A percentile compares a stretch with the other conserved stretches of the same genome.
Conservation (phyloP, 2,888 invertebrate species). For the Muscina levida region DNA sequence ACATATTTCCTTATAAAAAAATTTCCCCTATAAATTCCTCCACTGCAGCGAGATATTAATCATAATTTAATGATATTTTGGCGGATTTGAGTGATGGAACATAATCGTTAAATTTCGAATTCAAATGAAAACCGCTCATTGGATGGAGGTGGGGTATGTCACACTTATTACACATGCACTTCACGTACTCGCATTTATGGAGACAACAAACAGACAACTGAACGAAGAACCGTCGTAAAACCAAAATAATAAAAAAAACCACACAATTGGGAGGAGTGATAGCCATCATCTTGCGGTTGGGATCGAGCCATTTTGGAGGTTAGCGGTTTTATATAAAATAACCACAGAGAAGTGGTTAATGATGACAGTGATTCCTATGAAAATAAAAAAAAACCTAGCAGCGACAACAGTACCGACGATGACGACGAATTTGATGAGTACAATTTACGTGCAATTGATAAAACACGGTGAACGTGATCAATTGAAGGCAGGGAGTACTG, state of each 20-base stretch:
- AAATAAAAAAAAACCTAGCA: conserved; percentile 39
- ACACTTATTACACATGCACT: conserved; percentile 46
- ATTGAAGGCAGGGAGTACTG: too few species aligned
- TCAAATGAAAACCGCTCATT: conserved; percentile 27
- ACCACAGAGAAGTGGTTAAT: too few species aligned
- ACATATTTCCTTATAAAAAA: conserved; percentile 8
- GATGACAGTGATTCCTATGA: conserved; percentile 60
- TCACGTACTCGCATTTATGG: conserved; percentile 60
- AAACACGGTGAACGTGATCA: conserved; percentile 47
- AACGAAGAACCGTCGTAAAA: conserved; percentile 22
- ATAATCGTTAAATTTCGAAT: conserved; percentile 13
- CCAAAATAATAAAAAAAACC: conserved; percentile 42
- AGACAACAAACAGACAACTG: conserved; percentile 13
- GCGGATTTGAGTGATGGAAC: conserved; percentile 18
- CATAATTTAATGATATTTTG: conserved; percentile 40
- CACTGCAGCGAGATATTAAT: conserved; percentile 34
- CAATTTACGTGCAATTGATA: conserved; percentile 62
- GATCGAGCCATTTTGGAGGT: conserved; percentile 16
- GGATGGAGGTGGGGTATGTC: not conserved
- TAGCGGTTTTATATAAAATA: conserved; percentile 54
- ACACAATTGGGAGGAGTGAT: conserved; percentile 51
- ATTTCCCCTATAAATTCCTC: conserved; percentile 24
- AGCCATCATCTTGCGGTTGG: conserved; percentile 62
- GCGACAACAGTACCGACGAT: too few species aligned
- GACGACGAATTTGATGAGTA: too few species aligned